Base-by-base conservation (phyloP, 1,140 invertebrate species). In the Philotrypesis tridentata region DNA sequence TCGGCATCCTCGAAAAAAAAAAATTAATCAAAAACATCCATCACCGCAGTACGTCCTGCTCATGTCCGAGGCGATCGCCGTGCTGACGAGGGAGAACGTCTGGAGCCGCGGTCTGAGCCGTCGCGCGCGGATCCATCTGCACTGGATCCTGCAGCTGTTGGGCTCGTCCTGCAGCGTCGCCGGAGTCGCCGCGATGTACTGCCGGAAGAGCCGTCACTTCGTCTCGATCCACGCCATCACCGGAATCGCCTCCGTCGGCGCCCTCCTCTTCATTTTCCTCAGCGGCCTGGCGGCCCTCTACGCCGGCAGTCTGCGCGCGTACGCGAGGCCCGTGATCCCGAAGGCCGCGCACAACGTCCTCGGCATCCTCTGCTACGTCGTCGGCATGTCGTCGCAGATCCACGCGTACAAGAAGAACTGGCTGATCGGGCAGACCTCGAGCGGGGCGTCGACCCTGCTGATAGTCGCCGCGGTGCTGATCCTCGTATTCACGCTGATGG, bases 341-440 rank as follows among this genome's bases (percentile, higher is more conserved):
- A 91, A 90, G 82, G 87, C 87, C 27, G 61, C 84, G 21, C 90
- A 91, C 79, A 90, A 89, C 79, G 84, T 88, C 68, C 72, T 91
- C 14, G 90, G 89, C 4, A 87, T 86, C 8, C 17, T 37, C n/a
- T 88, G 89, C 29, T 90, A 87, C 70, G 84, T 83, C 0, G 71
- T 88, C 1, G 90, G 90, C 5, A 91, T 91, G 85, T 27, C 77
- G 0, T 70, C 88, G 0, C 84, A 89, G 23, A 87, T 87, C 31
- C 84, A 85, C 29, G 87, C 86, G 2, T 89, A 88, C 55, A 14
- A 85, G 21, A 87, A 88, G 21, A 73, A 12, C 0, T 87, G 85
- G 85, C 43, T 89, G 79, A 55, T 21, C 23, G 60, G 33, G 0
- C 12, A 80, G 0, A 48, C 29, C 6, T 31, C 82, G 0, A 12